Evolutionary conservation across 30 jellyfish, hydroid and myxozoan species (phyloP).

Genomic region (Turritopsis dohrnii): DNA sequence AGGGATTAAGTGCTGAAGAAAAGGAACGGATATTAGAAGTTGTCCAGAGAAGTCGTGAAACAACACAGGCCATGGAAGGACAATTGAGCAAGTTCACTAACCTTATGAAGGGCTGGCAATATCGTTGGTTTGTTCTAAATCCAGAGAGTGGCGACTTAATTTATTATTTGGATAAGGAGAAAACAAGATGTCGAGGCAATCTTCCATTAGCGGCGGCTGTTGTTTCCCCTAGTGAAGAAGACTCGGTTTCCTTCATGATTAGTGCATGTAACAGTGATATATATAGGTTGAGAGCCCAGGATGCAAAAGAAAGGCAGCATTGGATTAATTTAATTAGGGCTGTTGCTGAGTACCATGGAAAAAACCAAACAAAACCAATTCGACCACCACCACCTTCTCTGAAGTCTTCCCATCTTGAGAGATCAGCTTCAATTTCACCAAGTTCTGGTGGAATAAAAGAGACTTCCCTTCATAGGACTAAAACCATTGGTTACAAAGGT

Average conservation of each 20-base stretch:
- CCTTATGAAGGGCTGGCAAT: constrained; percentile 95
- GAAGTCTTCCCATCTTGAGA: constrained; percentile 42
- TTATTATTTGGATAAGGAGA: constrained; percentile 78
- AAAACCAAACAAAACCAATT: constrained; percentile 7
- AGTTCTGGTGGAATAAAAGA: background rate
- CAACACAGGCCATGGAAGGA: constrained; percentile 82
- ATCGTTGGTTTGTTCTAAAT: constrained; percentile 84
- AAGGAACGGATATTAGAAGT: constrained; percentile 60
- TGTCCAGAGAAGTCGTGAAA: constrained; percentile 69
- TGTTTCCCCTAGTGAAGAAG: constrained; percentile 98
- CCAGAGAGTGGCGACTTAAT: constrained; percentile 82
- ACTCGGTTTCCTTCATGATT: constrained; percentile 70
- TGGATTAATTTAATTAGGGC: constrained; percentile 98
- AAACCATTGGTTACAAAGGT: background rate
- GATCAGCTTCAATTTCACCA: background rate
- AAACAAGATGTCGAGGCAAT: constrained; percentile 78
- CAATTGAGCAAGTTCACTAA: constrained; percentile 91
- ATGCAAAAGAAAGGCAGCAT: constrained; percentile 86
- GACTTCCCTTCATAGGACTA: constrained; percentile 6
- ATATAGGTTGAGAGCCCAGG: constrained; percentile 76
- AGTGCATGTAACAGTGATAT: constrained; percentile 85
- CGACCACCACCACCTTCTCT: constrained; percentile 21
- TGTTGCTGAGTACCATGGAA: constrained; percentile 84
- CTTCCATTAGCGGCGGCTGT: constrained; percentile 92
- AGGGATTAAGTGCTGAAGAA: constrained; percentile 73